phyloP scores from a whole-genome alignment of 2,797 vertebrate genomes.

The Dromococcyx pavoninus region DNA sequence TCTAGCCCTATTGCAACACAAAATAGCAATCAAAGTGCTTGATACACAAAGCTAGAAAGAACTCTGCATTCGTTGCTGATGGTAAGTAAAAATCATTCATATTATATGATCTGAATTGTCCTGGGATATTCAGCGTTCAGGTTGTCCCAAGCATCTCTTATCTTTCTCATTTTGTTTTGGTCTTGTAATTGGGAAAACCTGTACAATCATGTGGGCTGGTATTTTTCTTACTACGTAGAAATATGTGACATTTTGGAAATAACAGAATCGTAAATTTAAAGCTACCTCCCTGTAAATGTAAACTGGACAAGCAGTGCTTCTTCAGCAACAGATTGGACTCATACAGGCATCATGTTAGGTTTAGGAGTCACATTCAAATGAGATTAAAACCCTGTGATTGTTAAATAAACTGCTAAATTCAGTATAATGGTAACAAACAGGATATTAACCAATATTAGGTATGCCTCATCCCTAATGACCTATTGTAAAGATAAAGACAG shows the following conservation, averaged over 20 bases:
- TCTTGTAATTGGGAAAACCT: not conserved
- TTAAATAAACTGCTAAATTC: not conserved
- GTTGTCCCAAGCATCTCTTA: not conserved
- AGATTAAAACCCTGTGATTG: not conserved
- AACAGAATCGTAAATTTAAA: not conserved
- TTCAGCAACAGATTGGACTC: not conserved
- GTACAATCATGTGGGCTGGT: not conserved
- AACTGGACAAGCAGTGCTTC: not conserved
- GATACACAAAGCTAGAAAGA: not conserved
- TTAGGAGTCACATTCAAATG: not conserved
- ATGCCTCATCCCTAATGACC: not conserved
- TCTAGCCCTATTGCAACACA: not conserved
- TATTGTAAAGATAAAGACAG: not conserved
- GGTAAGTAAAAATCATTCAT: not conserved
- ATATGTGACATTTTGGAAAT: not conserved
- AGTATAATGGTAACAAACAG: not conserved
- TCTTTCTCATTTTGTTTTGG: not conserved
- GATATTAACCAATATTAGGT: not conserved
- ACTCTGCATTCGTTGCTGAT: not conserved
- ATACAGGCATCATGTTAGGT: not conserved
- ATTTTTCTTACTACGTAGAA: not conserved
- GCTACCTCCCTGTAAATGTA: not conserved
- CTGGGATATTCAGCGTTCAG: not conserved
- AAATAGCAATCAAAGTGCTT: not conserved
- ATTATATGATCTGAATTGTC: not conserved